These are phyloP conservation scores for Escarpia spicata DNA, from an alignment of 2,888 invertebrate species.

Conservation along the genomic window DNA sequence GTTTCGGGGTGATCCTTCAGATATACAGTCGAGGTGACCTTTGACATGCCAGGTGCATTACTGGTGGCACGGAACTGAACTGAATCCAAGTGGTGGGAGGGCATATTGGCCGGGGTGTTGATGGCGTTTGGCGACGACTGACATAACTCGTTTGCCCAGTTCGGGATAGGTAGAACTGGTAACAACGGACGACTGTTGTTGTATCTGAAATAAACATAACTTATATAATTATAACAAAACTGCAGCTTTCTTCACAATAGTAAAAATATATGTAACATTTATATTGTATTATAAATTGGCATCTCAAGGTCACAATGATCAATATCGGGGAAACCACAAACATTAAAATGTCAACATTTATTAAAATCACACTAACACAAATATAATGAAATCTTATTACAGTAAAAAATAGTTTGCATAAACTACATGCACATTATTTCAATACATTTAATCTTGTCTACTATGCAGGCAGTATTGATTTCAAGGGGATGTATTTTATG, in stretches of 20 bases:
- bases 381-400: background rate
- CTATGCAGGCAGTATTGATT: background rate
- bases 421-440: background rate
- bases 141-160: background rate
- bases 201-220: constrained; percentile 21
- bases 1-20: background rate
- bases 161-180: constrained; percentile 26
- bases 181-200: constrained; percentile 24
- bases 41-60: background rate
- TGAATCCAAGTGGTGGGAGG: background rate
- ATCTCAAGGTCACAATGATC: no score
- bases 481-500: background rate
- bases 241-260: background rate
- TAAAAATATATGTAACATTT: background rate
- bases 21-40: background rate
- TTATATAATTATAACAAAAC: background rate
- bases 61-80: background rate
- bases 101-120: background rate
- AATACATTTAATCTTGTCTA: background rate
- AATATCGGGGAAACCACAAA: no score
- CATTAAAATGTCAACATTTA: background rate
- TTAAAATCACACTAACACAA: background rate
- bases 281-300: no score
- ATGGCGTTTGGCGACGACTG: background rate
- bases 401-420: background rate